Conservation (phyloP, 2,797 vertebrate species). For the Anomalospiza imberbis region DNA sequence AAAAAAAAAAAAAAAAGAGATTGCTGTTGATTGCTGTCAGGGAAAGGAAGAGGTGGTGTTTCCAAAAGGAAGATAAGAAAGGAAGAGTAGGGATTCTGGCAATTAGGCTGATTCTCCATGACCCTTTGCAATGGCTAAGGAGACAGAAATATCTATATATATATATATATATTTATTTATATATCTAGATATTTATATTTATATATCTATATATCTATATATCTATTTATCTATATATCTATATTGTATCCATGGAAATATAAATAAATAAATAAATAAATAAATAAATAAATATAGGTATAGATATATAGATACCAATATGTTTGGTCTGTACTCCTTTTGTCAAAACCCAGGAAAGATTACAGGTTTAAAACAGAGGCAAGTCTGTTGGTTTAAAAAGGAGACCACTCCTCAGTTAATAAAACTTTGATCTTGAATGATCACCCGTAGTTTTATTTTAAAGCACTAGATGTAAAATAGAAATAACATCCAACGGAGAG, state of each 20-base stretch:
- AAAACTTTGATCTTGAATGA: background rate
- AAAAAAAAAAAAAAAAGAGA: background rate
- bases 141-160: background rate
- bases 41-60: background rate
- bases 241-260: background rate
- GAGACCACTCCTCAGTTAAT: background rate
- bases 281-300: background rate
- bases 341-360: background rate
- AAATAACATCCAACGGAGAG: background rate
- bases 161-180: background rate
- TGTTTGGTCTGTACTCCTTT: background rate
- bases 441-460: background rate
- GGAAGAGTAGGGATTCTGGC: background rate
- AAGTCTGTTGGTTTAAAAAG: background rate
- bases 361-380: background rate
- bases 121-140: background rate
- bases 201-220: background rate
- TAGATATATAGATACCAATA: fast-evolving
- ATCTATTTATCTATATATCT: background rate
- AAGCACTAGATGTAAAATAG: conserved; percentile 31
- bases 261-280: background rate
- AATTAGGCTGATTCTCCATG: background rate
- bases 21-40: conserved; percentile 1
- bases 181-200: background rate
- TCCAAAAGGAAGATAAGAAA: background rate